Conservation (phyloP, 2,888 invertebrate genomes). For the Morpho helenor region DNA sequence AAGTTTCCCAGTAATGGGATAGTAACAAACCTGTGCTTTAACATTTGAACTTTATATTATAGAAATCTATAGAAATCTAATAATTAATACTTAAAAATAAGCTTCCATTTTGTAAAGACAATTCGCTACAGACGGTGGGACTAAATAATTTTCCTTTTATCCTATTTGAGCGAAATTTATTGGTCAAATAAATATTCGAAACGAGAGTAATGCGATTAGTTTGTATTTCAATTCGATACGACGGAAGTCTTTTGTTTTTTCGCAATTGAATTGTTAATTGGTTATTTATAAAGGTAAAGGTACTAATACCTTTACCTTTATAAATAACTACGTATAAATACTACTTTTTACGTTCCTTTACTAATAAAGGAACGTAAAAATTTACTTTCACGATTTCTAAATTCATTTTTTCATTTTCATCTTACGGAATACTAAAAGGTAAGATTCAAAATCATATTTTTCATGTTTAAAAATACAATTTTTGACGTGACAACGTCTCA, state of each 20-base stretch:
- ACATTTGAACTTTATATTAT: too few species aligned
- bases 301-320: neutral
- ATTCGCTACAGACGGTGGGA: too few species aligned
- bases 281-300: neutral
- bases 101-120: neutral
- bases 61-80: too few species aligned
- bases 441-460: too few species aligned
- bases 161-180: neutral
- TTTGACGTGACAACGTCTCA: too few species aligned
- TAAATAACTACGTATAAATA: neutral
- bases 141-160: neutral
- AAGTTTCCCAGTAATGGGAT: too few species aligned
- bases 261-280: neutral
- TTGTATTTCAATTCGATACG: slow-evolving; percentile 2
- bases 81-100: too few species aligned
- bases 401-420: too few species aligned
- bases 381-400: neutral
- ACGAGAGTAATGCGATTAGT: slow-evolving; percentile 8
- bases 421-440: too few species aligned
- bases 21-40: too few species aligned
- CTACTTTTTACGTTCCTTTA: neutral
- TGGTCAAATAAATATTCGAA: neutral
- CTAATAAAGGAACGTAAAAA: neutral
- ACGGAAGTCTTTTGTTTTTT: neutral
- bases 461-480: too few species aligned